Percentiles rank a stretch among this genome's conserved stretches.
Conservation (phyloP, 2,888 invertebrate species). For the Lypha dubia region DNA sequence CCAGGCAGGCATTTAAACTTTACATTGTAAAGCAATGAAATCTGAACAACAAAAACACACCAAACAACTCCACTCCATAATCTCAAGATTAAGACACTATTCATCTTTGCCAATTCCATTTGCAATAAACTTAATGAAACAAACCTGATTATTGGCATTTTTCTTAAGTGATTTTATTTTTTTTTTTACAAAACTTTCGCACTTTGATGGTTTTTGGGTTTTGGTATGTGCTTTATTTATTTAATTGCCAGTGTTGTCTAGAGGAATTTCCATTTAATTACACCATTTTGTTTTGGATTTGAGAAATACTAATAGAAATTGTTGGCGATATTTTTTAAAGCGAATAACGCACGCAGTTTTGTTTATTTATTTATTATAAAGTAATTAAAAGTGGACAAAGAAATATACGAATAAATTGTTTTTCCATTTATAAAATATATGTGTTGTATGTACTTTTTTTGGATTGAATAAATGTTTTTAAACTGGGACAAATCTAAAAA, state of each 20-base stretch:
- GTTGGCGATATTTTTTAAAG: conserved; percentile 32
- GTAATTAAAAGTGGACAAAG: conserved; percentile 55
- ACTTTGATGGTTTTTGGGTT: conserved; percentile 38
- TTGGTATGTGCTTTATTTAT: conserved; percentile 7
- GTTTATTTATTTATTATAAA: conserved; percentile 42
- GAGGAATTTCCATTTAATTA: conserved; percentile 62
- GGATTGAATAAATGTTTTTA: conserved; percentile 29
- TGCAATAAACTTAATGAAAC: conserved; percentile 17
- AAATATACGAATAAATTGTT: conserved; percentile 10
- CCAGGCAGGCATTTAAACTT: conserved; percentile 15
- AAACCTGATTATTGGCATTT: conserved; percentile 65
- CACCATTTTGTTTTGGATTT: conserved; percentile 51
- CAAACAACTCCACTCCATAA: conserved; percentile 39
- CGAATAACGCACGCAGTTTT: conserved; percentile 17
- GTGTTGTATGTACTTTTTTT: conserved; percentile 25
- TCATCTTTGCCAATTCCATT: conserved; percentile 58
- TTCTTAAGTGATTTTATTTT: conserved; percentile 45
- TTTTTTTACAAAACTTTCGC: conserved; percentile 58
- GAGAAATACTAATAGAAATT: conserved; percentile 34
- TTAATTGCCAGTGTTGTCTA: background rate
- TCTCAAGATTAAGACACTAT: conserved; percentile 62
- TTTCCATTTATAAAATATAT: conserved; percentile 42
- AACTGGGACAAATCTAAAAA: conserved; percentile 40
- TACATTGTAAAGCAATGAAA: conserved; percentile 8
- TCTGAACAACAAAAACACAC: conserved; percentile 7